Percentiles rank a stretch among this genome's conserved stretches.
Evolutionary conservation across 2,888 invertebrate species (phyloP).

Genomic region (Cataglyphis rosenhaueri): DNA sequence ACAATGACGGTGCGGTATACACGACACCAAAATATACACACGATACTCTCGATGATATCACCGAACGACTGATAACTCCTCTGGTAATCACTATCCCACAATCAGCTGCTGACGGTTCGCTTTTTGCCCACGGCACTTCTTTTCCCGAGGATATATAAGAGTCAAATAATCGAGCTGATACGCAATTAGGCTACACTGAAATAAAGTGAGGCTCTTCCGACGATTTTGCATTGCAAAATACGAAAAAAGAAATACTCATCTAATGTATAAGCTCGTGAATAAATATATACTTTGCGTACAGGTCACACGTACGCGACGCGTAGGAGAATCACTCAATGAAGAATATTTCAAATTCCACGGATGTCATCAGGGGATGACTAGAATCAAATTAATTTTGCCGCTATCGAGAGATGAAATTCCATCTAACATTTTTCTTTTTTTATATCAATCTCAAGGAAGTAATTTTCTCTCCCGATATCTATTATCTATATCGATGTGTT

Average conservation of each 20-base stretch:
- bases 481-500: not conserved
- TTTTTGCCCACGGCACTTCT: slow-evolving; percentile 78
- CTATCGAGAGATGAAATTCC: not conserved
- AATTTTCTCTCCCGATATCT: not conserved
- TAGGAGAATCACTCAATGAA: slow-evolving; percentile 6
- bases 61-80: slow-evolving; percentile 72
- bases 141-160: slow-evolving; percentile 41
- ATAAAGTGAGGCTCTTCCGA: not conserved
- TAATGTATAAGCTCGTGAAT: not conserved
- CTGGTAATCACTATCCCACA: slow-evolving; percentile 60
- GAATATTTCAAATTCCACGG: slow-evolving; percentile 36
- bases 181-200: not conserved
- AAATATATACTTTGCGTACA: not conserved
- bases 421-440: not conserved
- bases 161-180: slow-evolving; percentile 22
- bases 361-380: not conserved
- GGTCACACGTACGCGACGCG: not conserved
- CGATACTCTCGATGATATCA: slow-evolving; percentile 66
- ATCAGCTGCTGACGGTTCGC: slow-evolving; percentile 38
- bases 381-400: not conserved
- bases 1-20: slow-evolving; percentile 32
- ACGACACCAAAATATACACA: slow-evolving; percentile 44
- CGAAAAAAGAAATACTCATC: not conserved
- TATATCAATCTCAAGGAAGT: not conserved
- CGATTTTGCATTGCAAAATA: not conserved